A percentile compares a stretch with the other conserved stretches of the same genome.
Conservation (phyloP, 1,140 invertebrate genomes). For the Cyclargus thomasi region DNA sequence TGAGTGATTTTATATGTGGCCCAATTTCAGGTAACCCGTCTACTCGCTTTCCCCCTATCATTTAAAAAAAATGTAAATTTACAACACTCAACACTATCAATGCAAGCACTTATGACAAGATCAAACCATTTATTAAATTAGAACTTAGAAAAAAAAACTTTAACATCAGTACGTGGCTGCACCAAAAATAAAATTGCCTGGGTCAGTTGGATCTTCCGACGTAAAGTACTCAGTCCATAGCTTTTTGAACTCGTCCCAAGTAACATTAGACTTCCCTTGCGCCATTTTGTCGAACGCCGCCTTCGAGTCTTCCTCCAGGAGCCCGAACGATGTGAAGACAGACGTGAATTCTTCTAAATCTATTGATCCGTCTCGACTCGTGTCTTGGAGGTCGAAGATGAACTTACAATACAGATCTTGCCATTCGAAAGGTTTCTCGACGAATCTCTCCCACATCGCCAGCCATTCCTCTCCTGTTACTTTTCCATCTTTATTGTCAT, state of each 20-base stretch:
- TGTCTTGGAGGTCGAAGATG: slow-evolving; percentile 88
- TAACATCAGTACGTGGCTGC: slow-evolving; percentile 25
- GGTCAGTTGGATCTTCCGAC: slow-evolving; percentile 81
- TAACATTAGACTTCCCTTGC: slow-evolving; percentile 79
- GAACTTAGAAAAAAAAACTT: not conserved
- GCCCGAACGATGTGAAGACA: slow-evolving; percentile 83
- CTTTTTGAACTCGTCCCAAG: slow-evolving; percentile 80
- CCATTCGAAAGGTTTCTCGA: slow-evolving; percentile 83
- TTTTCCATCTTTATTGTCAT: slow-evolving; percentile 85
- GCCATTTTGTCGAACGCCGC: slow-evolving; percentile 84
- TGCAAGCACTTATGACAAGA: not conserved
- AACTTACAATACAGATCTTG: slow-evolving; percentile 86
- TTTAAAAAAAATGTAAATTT: too few relatives aligned
- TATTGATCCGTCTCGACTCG: slow-evolving; percentile 85
- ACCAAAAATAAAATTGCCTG: slow-evolving; percentile 34
- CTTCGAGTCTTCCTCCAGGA: slow-evolving; percentile 79
- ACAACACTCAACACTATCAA: too few relatives aligned
- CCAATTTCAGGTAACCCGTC: too few relatives aligned
- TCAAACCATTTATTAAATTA: slow-evolving; percentile 1
- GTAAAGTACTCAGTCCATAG: slow-evolving; percentile 87
- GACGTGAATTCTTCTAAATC: slow-evolving; percentile 85
- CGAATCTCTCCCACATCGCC: slow-evolving; percentile 85
- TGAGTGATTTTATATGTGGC: too few relatives aligned
- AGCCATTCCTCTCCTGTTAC: slow-evolving; percentile 87
- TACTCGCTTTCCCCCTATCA: too few relatives aligned